A percentile compares a stretch with the other conserved stretches of the same genome.
phyloP scores from a whole-genome alignment of 1,140 invertebrate genomes.

The Galleria mellonella region DNA sequence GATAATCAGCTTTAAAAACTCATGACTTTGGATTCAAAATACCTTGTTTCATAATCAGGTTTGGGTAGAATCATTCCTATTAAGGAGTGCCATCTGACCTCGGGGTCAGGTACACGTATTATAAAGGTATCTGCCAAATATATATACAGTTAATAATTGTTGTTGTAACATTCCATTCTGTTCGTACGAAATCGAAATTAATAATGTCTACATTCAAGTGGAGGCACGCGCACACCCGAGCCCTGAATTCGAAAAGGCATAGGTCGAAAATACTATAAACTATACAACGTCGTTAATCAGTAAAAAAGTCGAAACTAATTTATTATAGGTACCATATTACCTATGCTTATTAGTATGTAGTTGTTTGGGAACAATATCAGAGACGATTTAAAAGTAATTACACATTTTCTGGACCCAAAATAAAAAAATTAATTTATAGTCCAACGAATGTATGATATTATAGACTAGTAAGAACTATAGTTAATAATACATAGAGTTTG shows the following conservation, averaged over 20 bases:
- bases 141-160: slow-evolving; percentile 1
- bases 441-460: too few species aligned
- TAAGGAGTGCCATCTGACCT: slow-evolving; percentile 19
- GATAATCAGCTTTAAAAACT: not conserved
- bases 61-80: not conserved
- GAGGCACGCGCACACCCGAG: slow-evolving; percentile 2
- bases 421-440: too few species aligned
- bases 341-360: too few species aligned
- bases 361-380: too few species aligned
- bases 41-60: not conserved
- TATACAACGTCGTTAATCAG: too few species aligned
- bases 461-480: too few species aligned
- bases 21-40: not conserved
- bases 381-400: too few species aligned
- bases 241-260: slow-evolving; percentile 4
- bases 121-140: slow-evolving; percentile 4
- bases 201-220: slow-evolving; percentile 4
- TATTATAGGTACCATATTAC: too few species aligned
- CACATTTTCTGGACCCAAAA: too few species aligned
- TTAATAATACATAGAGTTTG: too few species aligned
- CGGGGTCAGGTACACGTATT: slow-evolving; percentile 9
- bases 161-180: not conserved
- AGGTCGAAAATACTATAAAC: not conserved
- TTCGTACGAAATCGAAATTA: slow-evolving; percentile 10
- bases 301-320: too few species aligned